Evolutionary conservation across 2,888 invertebrate genomes (phyloP), one percentile per base, ranked within the genome.

Genomic region (Cerastis leucographa): DNA sequence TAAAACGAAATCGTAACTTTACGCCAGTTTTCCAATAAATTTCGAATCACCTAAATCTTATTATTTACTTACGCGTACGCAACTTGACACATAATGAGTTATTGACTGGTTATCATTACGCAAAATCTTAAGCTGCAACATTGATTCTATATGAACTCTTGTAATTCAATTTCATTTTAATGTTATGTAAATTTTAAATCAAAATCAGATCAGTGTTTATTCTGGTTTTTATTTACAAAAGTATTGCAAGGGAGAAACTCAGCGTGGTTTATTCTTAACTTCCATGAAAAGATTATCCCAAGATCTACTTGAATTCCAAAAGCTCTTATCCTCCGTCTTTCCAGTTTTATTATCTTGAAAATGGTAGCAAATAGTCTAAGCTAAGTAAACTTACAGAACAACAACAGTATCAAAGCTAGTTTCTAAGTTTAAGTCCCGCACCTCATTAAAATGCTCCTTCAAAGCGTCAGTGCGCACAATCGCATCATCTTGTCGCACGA

Each of bases 401-500:
- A 77, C 65, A 66, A 80, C 59, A 70, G 54, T 69, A 66, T 61
- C 65, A 71, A 67, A 69, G 66, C 51, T 62, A 61, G 78, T 65
- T 81, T 75, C 80, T 80, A 85, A 64, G 76, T 79, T 78, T 78
- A 85, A 85, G 83, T 66, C 76, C 79, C 77, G 74, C 87, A 89
- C 78, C 88, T 87, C 90, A 88, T 90, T 88, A 88, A 88, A 87
- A 88, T 86, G 72, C 85, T 83, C 76, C 81, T 88, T 85, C 85
- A 81, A 89, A 91, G 90, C 85, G 90, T 89, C 89, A 88, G 89
- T 80, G 86, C 90, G 87, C 86, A 89, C 88, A 89, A 89, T 89
- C 89, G 87, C 88, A 88, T 86, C 88, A 88, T 88, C 88, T 88
- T 84, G 89, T 89, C 88, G 88, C 87, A 85, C 85, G 87, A 90